Base-by-base conservation (phyloP, 1,140 invertebrate species). In the Phenacoccus solenopsis region DNA sequence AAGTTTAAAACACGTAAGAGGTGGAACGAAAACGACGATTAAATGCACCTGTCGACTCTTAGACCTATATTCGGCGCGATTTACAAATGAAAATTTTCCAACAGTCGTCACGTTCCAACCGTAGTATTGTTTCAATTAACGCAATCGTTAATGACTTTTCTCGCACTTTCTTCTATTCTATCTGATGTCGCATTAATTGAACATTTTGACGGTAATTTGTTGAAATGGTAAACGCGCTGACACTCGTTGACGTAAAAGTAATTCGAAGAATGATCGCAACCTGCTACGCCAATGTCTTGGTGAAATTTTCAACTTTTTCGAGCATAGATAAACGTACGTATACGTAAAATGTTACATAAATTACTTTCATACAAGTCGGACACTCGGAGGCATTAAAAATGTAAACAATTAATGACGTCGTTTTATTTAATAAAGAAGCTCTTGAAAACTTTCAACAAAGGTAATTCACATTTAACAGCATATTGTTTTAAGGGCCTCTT, bases 161-260 rank as follows among this genome's bases (percentile, higher is more conserved):
- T 49, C 38, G 20, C 38, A 9, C 16, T 49, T 5, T 49, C 30
- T 32, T 32, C 30, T 13, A 13, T 13, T 49, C 2, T 49, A 4
- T 49, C 38, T 49, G 16, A 49, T 49, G 38, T 49, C 16, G 38
- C 16, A 49, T 49, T 49, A 49, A 49, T 49, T 49, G 38, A 49
- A 49, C 38, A 49, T 49, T 49, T 49, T 49, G 38, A 49, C 38
- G 38, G 38, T 49, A 49, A 49, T 49, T 49, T 49, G 38, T 49
- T 16, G 38, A 49, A 49, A 49, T 49, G 20, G 38, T 49, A 49
- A 49, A 49, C 38, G 13, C 30, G 30, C 13, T 32, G 30, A 32
- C 30, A 32, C 5, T 49, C 38, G 16, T 5, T 9, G 5, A n/a
- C 3, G 38, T 49, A 49, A 9, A 16, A 9, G 5, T 7, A 7